Evolutionary conservation across 2,113 vertebrate genomes (phyloP), one percentile per base, ranked within the genome.

Genomic region (Tetrax tetrax): DNA sequence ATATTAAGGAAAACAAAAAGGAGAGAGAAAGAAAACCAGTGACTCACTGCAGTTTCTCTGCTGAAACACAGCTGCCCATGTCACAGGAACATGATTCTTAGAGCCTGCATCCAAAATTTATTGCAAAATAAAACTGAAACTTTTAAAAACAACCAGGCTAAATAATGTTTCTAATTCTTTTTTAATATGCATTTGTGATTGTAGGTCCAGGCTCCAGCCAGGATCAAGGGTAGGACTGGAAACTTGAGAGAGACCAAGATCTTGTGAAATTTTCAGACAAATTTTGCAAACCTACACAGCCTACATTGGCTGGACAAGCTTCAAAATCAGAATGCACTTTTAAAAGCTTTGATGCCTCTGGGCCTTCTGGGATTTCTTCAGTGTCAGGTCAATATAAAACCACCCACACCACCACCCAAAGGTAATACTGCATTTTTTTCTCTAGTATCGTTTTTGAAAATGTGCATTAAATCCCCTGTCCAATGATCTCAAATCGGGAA

Each of bases 11-110:
- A 96, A 96, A 94, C 92, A 95, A 86, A 91, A 93, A 87, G 0
- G 38, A 48, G 94, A 89, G 57, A 78, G 74, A 79, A 79, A 72
- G 72, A 82, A 83, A 96, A 56, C 25, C 4, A 24, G 80, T 94
- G 96, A 95, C 47, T 95, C 94, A 85, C 17, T 93, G 74, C 89
- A 93, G 70, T 60, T 93, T 84, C 65, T 82, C 9, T 79, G 53
- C 90, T 89, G 95, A 93, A 95, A 93, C 80, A 92, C 88, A 93
- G 90, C 95, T 95, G 92, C 89, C 72, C 87, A 89, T 95, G 95
- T 93, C 89, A 83, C 65, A 92, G 72, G 38, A 87, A 45, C 41
- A 21, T 2, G 57, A 70, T 65, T 95, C 77, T 71, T 25, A 65
- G 18, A 94, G 47, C 53, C 74, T 38, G 61, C 50, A 85, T 84